phyloP scores from a whole-genome alignment of 2,797 vertebrate genomes.

The Lacerta viridis region DNA sequence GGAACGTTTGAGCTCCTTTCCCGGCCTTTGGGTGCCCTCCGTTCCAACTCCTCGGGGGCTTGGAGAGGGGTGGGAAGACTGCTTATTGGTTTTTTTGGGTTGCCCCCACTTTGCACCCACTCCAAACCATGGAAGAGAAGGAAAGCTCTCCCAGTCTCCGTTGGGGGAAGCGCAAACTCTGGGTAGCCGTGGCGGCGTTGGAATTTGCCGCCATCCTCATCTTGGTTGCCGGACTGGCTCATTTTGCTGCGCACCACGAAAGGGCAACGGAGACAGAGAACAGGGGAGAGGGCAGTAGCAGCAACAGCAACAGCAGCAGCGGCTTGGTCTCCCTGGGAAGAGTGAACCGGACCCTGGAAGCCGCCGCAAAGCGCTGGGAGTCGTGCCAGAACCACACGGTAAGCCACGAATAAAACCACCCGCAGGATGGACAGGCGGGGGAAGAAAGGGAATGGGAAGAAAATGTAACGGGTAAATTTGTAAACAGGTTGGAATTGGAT shows the following conservation, averaged over 20 bases:
- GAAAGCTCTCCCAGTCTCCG: neutral
- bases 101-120: too few relatives aligned
- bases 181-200: neutral
- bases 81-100: too few relatives aligned
- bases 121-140: neutral
- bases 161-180: neutral
- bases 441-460: too few relatives aligned
- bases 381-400: conserved; percentile 3
- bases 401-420: neutral
- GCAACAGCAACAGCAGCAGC: neutral
- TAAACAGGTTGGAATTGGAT: too few relatives aligned
- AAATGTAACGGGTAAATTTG: too few relatives aligned
- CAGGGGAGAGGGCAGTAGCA: neutral
- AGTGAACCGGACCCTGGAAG: neutral
- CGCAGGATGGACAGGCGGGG: too few relatives aligned
- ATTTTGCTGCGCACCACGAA: neutral
- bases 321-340: too few relatives aligned
- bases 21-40: too few relatives aligned
- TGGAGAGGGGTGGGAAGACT: too few relatives aligned
- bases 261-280: neutral
- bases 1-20: too few relatives aligned
- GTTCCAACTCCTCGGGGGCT: too few relatives aligned
- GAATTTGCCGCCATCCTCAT: neutral
- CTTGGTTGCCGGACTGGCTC: neutral
- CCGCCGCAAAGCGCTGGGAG: neutral